Base-by-base conservation (phyloP, 1,140 invertebrate genomes). In the Drosophila equinoxialis region DNA sequence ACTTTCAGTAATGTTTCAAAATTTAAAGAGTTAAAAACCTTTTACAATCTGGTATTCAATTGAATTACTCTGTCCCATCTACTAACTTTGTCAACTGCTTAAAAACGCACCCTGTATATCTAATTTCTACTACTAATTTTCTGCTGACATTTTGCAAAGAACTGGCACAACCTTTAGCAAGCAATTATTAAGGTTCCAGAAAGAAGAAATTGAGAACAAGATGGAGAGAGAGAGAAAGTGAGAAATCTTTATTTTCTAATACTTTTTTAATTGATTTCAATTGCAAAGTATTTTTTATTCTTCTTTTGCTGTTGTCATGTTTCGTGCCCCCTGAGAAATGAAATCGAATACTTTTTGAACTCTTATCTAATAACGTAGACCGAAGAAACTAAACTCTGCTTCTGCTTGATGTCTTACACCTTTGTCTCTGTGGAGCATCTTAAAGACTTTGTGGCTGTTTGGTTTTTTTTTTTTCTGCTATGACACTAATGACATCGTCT, bases 401-500 rank as follows among this genome's bases (percentile, higher is more conserved):
- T 39, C 35, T n/a, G 11, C 10, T 39, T 10, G 10, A 3, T 39
- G 23, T 39, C 10, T 39, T 3, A 13, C 37, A 39, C 37, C 37
- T 39, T 39, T 39, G 37, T 39, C 37, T 39, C 37, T 11, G 3
- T 39, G 37, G 37, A 51, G 45, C n/a, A 23, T 23, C 45, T 51
- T 51, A 11, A 23, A 51, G 17, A 23, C 6, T 3, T 11, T 11
- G 45, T 23, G 20, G 45, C 20, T 51, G 45, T 51, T 51, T 51
- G 45, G 2, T 17, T 3, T 17, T 48, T 17, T 8, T 48, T 45
- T 45, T n/a, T 45, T 48, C 5, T 39, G 2, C n/a, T 23, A 6
- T 6, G 30, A 0, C 45, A 55, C 39, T 75, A 75, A 75, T 75
- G 73, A 75, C 72, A 66, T 35, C 58, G 14, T 3, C 58, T 13